These are phyloP conservation scores for Dromiciops gliroides DNA, from an alignment of 2,113 vertebrate genomes.

Conservation along the genomic window DNA sequence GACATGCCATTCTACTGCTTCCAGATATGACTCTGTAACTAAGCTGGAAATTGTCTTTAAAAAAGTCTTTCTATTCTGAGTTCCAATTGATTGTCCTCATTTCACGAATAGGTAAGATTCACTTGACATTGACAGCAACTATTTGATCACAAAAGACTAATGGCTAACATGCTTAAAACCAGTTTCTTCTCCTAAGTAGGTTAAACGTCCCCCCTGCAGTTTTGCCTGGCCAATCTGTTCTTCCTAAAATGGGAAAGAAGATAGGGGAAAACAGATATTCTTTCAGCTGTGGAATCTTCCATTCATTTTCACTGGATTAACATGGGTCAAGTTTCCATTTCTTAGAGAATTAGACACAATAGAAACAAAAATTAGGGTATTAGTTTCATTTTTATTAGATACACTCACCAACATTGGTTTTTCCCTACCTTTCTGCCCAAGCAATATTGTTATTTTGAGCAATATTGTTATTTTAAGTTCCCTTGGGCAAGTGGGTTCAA, in stretches of 20 bases:
- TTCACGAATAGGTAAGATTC: not conserved
- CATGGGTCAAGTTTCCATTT: not conserved
- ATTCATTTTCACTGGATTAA: not conserved
- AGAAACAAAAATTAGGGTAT: not conserved
- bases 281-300: not conserved
- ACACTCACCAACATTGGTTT: not conserved
- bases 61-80: not conserved
- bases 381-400: not conserved
- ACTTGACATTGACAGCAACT: not conserved
- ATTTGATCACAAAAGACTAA: not conserved
- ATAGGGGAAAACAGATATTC: not conserved
- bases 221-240: not conserved
- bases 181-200: not conserved
- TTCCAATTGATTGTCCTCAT: not conserved
- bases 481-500: not conserved
- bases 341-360: not conserved
- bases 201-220: not conserved
- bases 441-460: not conserved
- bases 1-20: not conserved
- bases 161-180: not conserved
- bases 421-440: not conserved
- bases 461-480: too few relatives aligned
- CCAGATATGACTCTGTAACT: not conserved
- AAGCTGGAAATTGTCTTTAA: not conserved
- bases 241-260: not conserved